phyloP scores from a whole-genome alignment of 2,113 vertebrate genomes.

The Pycnonotus jocosus region DNA sequence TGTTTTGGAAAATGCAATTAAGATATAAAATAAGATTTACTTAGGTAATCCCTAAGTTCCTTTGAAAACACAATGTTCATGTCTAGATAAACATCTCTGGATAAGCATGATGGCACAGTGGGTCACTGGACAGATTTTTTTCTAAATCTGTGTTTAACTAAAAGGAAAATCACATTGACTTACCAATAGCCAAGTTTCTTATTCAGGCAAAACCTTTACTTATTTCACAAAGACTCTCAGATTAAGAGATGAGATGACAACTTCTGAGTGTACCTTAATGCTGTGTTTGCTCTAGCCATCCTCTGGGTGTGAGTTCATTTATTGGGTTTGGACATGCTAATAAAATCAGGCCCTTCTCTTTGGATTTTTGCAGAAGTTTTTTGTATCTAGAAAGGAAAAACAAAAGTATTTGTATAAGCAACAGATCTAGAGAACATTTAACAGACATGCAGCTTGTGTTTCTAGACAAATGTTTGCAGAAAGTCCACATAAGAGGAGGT shows the following conservation, averaged over 20 bases:
- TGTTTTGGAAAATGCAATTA: neutral
- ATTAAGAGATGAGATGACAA: neutral
- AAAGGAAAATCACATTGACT: conserved; percentile 8
- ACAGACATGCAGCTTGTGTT: neutral
- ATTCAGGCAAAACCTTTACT: neutral
- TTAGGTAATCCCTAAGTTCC: neutral
- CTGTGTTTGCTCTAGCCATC: neutral
- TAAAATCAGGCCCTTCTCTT: neutral
- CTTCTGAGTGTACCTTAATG: neutral
- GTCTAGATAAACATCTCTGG: neutral
- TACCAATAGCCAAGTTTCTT: neutral
- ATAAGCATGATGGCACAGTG: neutral
- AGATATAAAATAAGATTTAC: neutral
- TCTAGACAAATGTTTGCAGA: conserved; percentile 20
- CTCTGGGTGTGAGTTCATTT: neutral
- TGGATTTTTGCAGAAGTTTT: neutral
- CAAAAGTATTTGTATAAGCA: neutral
- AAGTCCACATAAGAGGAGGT: neutral
- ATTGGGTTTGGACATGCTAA: neutral
- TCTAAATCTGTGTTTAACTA: neutral
- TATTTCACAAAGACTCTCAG: neutral
- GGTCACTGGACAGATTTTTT: neutral
- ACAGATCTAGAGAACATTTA: neutral
- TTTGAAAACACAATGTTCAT: neutral
- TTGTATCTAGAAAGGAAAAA: neutral